These are phyloP conservation scores for Styela clava DNA, from an alignment of 23 tunicate genomes.

Conservation along the genomic window DNA sequence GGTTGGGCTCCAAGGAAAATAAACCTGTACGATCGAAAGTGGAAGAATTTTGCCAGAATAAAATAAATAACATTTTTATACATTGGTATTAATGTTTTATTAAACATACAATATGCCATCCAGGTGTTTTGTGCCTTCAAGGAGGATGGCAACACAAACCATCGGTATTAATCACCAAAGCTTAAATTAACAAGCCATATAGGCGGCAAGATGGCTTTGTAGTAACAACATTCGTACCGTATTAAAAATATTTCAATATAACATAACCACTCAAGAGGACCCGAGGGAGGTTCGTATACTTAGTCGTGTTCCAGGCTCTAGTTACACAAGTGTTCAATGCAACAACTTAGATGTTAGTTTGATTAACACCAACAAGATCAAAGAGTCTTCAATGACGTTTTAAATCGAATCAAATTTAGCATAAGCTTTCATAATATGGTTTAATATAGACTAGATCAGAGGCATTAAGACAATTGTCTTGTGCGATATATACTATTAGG, in stretches of 20 bases:
- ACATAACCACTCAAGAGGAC: not conserved
- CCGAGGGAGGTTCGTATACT: not conserved
- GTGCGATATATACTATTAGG: no score
- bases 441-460: not conserved
- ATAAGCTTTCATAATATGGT: not conserved
- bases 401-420: not conserved
- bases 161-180: not conserved
- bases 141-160: not conserved
- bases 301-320: not conserved
- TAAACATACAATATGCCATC: not conserved
- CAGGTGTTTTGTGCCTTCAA: not conserved
- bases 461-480: not conserved
- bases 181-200: not conserved
- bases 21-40: no score
- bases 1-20: no score
- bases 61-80: no score
- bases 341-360: not conserved
- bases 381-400: not conserved
- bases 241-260: not conserved
- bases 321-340: not conserved
- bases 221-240: not conserved
- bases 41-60: no score
- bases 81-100: no score
- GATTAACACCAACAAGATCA: not conserved
- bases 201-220: not conserved